Conservation (phyloP, 2,113 vertebrate genomes). For the Corythaeola cristata region DNA sequence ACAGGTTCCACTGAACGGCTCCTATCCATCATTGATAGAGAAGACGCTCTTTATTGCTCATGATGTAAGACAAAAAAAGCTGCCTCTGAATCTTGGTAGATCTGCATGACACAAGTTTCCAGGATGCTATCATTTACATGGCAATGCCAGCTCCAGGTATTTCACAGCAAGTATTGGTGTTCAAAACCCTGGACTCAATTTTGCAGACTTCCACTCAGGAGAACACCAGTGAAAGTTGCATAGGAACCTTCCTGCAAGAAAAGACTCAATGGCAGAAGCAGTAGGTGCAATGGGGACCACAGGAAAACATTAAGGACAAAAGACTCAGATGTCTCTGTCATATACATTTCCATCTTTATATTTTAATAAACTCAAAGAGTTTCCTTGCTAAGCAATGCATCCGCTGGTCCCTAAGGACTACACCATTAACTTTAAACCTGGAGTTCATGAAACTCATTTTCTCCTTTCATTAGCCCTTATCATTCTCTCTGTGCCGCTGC, state of each 20-base stretch:
- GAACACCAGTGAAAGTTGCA: too few species aligned
- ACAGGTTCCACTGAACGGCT: neutral
- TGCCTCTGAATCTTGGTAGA: neutral
- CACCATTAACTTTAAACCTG: neutral
- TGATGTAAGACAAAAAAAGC: neutral
- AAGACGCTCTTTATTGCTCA: neutral
- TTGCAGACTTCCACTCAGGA: too few species aligned
- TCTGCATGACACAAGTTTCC: neutral
- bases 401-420: neutral
- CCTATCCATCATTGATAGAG: neutral
- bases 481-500: neutral
- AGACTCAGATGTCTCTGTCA: neutral
- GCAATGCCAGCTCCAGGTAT: neutral
- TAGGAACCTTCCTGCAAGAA: too few species aligned
- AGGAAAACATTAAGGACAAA: too few species aligned
- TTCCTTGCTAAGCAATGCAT: neutral
- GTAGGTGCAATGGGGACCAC: too few species aligned
- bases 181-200: too few species aligned
- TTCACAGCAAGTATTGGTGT: too few species aligned
- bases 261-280: too few species aligned
- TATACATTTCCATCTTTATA: neutral
- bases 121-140: neutral
- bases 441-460: constrained; percentile 29
- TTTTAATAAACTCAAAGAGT: neutral
- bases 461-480: neutral